These are phyloP conservation scores for Eristalis intricaria DNA, from an alignment of 2,888 invertebrate genomes.

Conservation along the genomic window DNA sequence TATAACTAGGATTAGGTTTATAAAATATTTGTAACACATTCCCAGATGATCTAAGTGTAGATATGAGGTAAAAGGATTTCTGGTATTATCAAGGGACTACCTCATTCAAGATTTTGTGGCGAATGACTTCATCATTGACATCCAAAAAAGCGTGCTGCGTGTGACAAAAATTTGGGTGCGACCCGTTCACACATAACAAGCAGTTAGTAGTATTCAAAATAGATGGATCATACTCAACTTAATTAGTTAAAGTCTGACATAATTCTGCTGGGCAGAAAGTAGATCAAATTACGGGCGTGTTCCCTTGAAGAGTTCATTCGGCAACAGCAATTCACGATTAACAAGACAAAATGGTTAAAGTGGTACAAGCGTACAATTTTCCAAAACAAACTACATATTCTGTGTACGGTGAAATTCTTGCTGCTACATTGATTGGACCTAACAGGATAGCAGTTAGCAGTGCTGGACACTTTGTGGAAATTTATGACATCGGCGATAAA, in stretches of 20 bases:
- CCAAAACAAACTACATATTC: conserved; percentile 80
- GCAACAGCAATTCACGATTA: not conserved
- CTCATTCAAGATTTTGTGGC: conserved; percentile 6
- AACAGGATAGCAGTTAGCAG: conserved; percentile 80
- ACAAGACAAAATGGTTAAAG: conserved; percentile 78
- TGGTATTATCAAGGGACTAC: conserved; percentile 4
- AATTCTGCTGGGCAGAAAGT: conserved; percentile 20
- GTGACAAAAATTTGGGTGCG: conserved; percentile 64
- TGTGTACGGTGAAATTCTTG: conserved; percentile 79
- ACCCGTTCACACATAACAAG: conserved; percentile 45
- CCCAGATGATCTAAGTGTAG: not conserved
- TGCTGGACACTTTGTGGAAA: conserved; percentile 80
- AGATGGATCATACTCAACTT: conserved; percentile 58
- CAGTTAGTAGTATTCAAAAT: conserved; percentile 43
- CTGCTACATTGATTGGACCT: conserved; percentile 78
- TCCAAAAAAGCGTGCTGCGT: conserved; percentile 51
- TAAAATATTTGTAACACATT: not conserved
- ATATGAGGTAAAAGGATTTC: conserved; percentile 1
- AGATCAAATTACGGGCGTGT: conserved; percentile 50
- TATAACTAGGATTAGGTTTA: not conserved
- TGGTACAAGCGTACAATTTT: conserved; percentile 80
- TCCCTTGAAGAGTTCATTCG: not conserved
- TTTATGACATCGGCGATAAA: conserved; percentile 78
- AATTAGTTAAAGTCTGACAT: conserved; percentile 60
- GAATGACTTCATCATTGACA: conserved; percentile 64